Conservation (phyloP, 2,113 vertebrate species). For the Rattus norvegicus region DNA sequence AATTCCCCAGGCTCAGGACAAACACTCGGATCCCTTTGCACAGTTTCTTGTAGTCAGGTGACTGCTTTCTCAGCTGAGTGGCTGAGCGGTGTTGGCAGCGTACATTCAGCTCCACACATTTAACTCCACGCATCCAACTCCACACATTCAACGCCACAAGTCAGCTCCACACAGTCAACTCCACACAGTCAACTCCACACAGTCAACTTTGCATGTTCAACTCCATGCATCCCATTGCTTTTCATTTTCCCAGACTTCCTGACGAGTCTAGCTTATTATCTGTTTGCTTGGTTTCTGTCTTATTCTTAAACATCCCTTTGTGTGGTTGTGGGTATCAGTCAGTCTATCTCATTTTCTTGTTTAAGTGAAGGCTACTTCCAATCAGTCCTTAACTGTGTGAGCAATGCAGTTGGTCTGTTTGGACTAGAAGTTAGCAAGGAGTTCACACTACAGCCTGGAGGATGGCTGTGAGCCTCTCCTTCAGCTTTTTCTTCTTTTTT, state of each 20-base stretch:
- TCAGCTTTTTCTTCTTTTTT: neutral
- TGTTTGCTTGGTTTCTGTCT: neutral
- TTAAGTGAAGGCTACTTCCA: neutral
- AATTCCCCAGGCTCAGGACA: neutral
- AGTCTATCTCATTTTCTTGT: neutral
- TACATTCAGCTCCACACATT: too few species aligned
- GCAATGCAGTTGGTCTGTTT: neutral
- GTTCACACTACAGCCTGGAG: neutral
- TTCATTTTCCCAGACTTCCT: neutral
- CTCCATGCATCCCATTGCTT: too few species aligned
- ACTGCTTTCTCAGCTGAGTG: neutral
- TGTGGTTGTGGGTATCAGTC: neutral
- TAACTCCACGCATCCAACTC: too few species aligned
- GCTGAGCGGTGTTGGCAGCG: neutral
- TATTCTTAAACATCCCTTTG: neutral
- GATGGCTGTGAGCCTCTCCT: neutral
- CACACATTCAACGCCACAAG: too few species aligned
- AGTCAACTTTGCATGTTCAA: too few species aligned
- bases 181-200: too few species aligned
- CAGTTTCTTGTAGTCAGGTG: neutral
- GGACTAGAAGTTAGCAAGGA: neutral
- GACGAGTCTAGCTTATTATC: neutral
- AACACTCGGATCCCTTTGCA: neutral
- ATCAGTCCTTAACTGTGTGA: neutral
- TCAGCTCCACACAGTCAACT: too few species aligned